These are phyloP conservation scores for Drosophila infuscata DNA, from an alignment of 2,888 invertebrate genomes.

Conservation along the genomic window DNA sequence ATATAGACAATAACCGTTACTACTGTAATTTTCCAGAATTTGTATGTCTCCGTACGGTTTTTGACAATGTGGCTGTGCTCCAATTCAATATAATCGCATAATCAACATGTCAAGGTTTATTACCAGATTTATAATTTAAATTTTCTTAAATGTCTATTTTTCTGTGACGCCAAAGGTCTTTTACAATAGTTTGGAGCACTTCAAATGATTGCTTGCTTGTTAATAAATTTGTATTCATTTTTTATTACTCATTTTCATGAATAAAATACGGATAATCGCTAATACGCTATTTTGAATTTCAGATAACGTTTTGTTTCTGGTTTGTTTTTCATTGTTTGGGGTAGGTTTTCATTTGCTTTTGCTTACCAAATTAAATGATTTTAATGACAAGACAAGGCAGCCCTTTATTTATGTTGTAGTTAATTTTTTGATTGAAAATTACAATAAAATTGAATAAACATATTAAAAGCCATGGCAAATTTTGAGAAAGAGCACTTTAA, in stretches of 20 bases:
- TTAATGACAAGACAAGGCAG: slow-evolving; percentile 4
- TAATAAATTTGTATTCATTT: slow-evolving; percentile 20
- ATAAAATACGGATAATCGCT: neutral
- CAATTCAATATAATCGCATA: slow-evolving; percentile 3
- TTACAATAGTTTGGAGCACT: neutral
- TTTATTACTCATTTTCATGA: slow-evolving; percentile 20
- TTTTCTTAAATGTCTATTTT: neutral
- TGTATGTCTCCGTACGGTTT: slow-evolving; percentile 11
- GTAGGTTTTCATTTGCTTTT: slow-evolving; percentile 24
- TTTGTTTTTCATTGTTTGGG: slow-evolving; percentile 17
- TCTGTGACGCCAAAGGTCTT: neutral
- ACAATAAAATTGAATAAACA: neutral
- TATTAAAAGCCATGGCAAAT: neutral
- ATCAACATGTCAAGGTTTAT: neutral
- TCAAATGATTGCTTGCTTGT: slow-evolving; percentile 15
- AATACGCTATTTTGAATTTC: slow-evolving; percentile 5
- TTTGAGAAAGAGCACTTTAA: neutral
- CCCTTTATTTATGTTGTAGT: slow-evolving; percentile 12
- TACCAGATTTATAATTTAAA: neutral
- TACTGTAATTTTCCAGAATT: slow-evolving; percentile 26
- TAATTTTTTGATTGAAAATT: neutral
- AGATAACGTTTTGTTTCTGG: neutral
- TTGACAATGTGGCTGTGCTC: neutral
- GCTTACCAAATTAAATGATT: slow-evolving; percentile 30
- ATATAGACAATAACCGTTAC: slow-evolving; percentile 35